Evolutionary conservation across 1,140 invertebrate species (phyloP), one percentile per base, ranked within the genome.

Genomic region (Aphaenogaster ashmeadi): DNA sequence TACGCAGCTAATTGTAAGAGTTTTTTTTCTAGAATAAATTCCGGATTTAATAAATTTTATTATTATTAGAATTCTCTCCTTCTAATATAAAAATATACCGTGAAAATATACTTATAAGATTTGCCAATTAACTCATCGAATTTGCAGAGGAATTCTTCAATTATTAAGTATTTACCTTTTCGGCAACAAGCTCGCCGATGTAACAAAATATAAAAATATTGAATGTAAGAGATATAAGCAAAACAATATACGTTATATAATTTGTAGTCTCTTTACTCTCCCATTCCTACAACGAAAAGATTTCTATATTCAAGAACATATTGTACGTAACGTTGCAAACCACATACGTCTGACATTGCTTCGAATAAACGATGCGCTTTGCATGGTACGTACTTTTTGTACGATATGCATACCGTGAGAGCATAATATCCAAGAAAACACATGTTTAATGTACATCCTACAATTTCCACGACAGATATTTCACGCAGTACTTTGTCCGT

Each of bases 201-300:
- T 93, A 91, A 77, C 93, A 92, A 69, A 92, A 90, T 86, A 93
- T 91, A 36, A 92, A 93, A 66, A 92, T 92, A 80, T 93, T 93
- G 9, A 92, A 91, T 0, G 69, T 87, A 33, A 93, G 71, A 1
- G 92, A 93, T 60, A 87, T 36, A 27, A 92, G 71, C 15, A 92
- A 38, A 15, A 90, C 33, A n/a, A 15, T 52, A 58, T 75, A 92
- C 0, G 92, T 93, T 13, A 89, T 72, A 0, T 72, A 67, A 27
- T 58, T 81, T 3, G 89, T 62, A 0, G 89, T 9, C 2, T 91
- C 88, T 11, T 67, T 77, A n/a, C 58, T 78, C 27, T 79, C 56
- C 83, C 77, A 91, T 54, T 90, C 92, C 92, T 93, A 27, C 0
- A 92, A 87, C n/a, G 5, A 21, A n/a, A 87, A 77, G 41, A 47